Conservation (phyloP, 2,797 vertebrate species). For the Mionectes olivaceus region DNA sequence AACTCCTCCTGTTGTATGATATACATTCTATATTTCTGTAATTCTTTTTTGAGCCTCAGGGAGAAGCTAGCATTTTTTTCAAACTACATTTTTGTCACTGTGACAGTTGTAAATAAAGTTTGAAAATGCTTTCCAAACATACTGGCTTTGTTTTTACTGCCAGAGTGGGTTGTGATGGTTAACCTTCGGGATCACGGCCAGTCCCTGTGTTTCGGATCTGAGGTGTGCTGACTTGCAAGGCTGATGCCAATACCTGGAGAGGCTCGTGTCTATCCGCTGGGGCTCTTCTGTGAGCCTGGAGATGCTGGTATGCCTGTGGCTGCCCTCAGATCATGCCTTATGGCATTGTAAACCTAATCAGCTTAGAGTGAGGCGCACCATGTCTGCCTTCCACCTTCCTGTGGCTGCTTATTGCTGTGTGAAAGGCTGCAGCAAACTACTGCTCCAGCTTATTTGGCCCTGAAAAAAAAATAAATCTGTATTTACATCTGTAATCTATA, state of each 20-base stretch:
- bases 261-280: fast-evolving
- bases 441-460: not conserved
- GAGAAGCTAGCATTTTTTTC: conserved; percentile 92
- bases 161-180: not conserved
- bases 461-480: not conserved
- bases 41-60: conserved; percentile 97
- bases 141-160: conserved; percentile 8
- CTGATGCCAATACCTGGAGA: not conserved
- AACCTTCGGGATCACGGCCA: fast-evolving
- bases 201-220: not conserved
- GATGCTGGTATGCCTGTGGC: not conserved
- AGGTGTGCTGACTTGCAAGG: not conserved
- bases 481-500: not conserved
- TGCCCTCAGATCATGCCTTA: not conserved
- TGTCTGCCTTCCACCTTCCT: not conserved
- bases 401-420: not conserved
- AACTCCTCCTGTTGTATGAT: conserved; percentile 84
- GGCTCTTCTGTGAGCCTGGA: not conserved
- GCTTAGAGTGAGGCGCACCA: not conserved
- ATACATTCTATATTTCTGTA: conserved; percentile 86
- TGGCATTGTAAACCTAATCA: not conserved
- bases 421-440: not conserved
- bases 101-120: conserved; percentile 99
- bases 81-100: conserved; percentile 92
- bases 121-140: conserved; percentile 90